Percentiles rank a stretch among this genome's conserved stretches.
Evolutionary conservation across 2,888 invertebrate species (phyloP).

Genomic region (Choristoneura rosaceana): DNA sequence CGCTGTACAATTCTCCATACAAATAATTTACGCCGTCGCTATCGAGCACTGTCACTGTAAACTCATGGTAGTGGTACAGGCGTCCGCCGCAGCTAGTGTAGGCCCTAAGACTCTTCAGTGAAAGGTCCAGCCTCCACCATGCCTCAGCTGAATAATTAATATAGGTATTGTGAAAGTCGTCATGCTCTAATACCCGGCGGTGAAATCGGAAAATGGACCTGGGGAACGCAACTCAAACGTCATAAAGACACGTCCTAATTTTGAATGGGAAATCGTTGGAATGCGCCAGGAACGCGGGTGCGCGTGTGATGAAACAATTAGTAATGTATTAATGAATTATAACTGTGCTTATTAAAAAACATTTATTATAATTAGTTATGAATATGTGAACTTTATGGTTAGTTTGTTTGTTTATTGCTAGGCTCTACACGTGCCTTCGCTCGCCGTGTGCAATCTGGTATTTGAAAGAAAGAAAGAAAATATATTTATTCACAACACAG

Average conservation of each 20-base stretch:
- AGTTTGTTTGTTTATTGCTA: neutral
- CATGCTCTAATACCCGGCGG: constrained; percentile 11
- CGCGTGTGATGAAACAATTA: constrained; percentile 17
- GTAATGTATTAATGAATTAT: constrained; percentile 23
- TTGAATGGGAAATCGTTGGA: neutral
- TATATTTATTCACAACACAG: too few species aligned
- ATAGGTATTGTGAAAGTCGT: constrained; percentile 27
- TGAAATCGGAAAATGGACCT: neutral
- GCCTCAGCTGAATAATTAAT: constrained; percentile 1
- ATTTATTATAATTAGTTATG: constrained; percentile 13
- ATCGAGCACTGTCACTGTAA: too few species aligned
- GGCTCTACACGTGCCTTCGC: too few species aligned
- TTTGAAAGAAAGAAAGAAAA: too few species aligned
- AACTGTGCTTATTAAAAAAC: constrained; percentile 1
- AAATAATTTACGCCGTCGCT: too few species aligned
- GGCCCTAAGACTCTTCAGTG: neutral
- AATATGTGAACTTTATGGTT: constrained; percentile 1
- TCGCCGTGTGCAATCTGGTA: too few species aligned
- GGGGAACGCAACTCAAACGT: constrained; percentile 4
- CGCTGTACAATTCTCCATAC: too few species aligned
- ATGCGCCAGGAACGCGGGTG: constrained; percentile 3
- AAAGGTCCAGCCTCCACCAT: constrained; percentile 15
- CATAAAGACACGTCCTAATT: neutral
- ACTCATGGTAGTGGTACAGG: too few species aligned
- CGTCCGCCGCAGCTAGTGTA: too few species aligned